Evolutionary conservation across 2,797 vertebrate genomes (phyloP).

Genomic region (Sebastes jordani): DNA sequence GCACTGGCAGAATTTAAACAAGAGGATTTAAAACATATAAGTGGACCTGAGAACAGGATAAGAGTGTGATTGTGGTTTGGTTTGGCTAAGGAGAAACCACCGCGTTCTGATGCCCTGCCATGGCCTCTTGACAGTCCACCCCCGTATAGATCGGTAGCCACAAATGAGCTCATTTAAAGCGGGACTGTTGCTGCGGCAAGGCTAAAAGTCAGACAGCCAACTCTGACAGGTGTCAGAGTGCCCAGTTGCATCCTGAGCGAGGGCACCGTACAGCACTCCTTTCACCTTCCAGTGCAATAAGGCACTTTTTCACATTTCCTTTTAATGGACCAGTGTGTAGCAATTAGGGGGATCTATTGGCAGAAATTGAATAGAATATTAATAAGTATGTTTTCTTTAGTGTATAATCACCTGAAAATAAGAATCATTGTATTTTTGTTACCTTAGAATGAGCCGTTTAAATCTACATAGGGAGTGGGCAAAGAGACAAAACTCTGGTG

Average conservation of each 20-base stretch:
- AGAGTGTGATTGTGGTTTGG: background rate
- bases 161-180: conserved; percentile 77
- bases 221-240: conserved; percentile 62
- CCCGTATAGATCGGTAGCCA: conserved; percentile 52
- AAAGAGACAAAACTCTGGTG: no score
- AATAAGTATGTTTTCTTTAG: no score
- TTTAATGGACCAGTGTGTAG: no score
- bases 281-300: conserved; percentile 22
- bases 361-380: no score
- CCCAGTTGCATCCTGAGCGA: conserved; percentile 22
- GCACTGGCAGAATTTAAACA: background rate
- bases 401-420: no score
- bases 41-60: background rate
- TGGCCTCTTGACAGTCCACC: conserved; percentile 60
- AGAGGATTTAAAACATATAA: background rate
- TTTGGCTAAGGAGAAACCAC: conserved; percentile 7
- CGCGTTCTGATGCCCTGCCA: conserved; percentile 24
- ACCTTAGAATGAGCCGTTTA: no score
- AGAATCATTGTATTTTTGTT: no score
- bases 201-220: conserved; percentile 62
- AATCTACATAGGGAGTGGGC: no score
- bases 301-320: background rate
- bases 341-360: no score
- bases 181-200: conserved; percentile 36
- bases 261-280: background rate